Percentiles rank a stretch among this genome's conserved stretches.
Evolutionary conservation across 2,888 invertebrate species (phyloP).

Genomic region (Lycia hirtaria): DNA sequence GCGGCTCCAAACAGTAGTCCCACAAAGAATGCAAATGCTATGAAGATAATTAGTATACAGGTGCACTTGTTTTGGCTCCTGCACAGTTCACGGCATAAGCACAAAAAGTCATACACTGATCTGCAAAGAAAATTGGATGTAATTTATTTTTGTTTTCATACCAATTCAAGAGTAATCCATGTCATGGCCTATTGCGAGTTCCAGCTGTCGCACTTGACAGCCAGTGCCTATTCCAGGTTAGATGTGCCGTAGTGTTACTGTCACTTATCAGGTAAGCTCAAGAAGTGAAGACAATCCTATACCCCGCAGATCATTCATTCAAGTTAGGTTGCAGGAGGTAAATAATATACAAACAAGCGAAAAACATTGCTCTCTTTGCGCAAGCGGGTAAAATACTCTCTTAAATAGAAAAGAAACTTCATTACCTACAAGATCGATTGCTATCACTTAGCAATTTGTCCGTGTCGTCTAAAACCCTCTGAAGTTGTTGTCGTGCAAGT

Average conservation of each 20-base stretch:
- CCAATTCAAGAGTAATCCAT: no score
- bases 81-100: conserved; percentile 62
- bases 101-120: conserved; percentile 64
- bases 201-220: no score
- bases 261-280: no score
- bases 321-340: no score
- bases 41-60: conserved; percentile 49
- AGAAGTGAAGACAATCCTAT: no score
- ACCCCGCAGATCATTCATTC: no score
- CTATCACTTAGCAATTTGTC: conserved; percentile 67
- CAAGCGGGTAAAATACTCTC: neutral
- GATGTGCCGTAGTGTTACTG: no score
- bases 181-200: no score
- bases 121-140: conserved; percentile 67
- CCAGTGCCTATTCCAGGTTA: no score
- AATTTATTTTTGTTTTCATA: neutral
- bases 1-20: conserved; percentile 72
- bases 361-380: no score
- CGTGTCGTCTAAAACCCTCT: conserved; percentile 69
- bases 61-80: conserved; percentile 58
- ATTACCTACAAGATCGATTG: conserved; percentile 66
- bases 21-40: conserved; percentile 54
- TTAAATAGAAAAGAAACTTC: neutral
- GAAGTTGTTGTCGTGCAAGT: conserved; percentile 72
- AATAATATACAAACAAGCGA: no score